Percentiles rank a stretch among this genome's conserved stretches.
phyloP scores from a whole-genome alignment of 1,140 invertebrate species.

The Calycopis cecrops region DNA sequence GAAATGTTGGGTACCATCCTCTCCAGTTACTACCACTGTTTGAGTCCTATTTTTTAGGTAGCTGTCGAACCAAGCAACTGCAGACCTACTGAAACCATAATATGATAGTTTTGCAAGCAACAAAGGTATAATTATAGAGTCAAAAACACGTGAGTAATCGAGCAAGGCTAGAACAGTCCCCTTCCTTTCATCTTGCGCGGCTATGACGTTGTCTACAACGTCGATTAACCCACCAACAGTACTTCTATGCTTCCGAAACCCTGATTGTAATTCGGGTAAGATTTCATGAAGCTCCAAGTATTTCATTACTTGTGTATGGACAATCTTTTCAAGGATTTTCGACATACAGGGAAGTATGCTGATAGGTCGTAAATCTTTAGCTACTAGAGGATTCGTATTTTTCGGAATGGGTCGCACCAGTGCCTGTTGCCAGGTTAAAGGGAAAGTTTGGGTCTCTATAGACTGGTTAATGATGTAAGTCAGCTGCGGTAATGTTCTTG shows the following conservation, averaged over 20 bases:
- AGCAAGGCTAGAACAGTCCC: neutral
- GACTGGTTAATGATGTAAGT: neutral
- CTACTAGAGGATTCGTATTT: neutral
- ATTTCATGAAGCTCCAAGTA: constrained; percentile 3
- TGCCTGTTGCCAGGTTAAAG: neutral
- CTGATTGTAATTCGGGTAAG: constrained; percentile 2
- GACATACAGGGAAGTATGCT: neutral
- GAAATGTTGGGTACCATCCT: neutral
- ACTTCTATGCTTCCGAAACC: constrained; percentile 1
- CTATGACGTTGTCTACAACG: constrained; percentile 6
- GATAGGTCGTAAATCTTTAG: constrained; percentile 6
- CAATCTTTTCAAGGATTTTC: constrained; percentile 12
- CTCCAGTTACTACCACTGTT: neutral
- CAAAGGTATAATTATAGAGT: constrained; percentile 3
- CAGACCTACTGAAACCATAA: constrained; percentile 7
- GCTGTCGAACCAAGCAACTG: neutral
- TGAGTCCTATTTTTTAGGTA: no score
- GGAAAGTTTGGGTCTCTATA: neutral
- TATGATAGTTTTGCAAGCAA: constrained; percentile 5
- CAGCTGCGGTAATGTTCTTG: neutral
- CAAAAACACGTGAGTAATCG: constrained; percentile 9
- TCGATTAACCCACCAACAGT: constrained; percentile 3
- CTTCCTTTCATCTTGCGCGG: neutral
- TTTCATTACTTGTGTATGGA: constrained; percentile 3
- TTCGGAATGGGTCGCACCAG: neutral